Evolutionary conservation across 2,888 invertebrate genomes (phyloP).

Genomic region (Melieria omissa): DNA sequence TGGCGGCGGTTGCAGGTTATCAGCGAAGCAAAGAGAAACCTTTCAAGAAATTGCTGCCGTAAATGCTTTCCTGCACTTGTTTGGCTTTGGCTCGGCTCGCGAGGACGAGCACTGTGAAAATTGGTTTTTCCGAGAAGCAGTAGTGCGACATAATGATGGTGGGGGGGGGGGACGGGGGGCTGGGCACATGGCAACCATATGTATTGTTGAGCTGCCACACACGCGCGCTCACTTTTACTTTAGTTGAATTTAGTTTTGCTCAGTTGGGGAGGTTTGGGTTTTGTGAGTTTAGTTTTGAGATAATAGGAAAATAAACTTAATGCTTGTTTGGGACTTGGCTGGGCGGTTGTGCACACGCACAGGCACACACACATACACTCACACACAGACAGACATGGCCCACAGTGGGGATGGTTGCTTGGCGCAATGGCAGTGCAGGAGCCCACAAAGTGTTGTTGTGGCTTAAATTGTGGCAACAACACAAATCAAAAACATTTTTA

Average conservation of each 20-base stretch:
- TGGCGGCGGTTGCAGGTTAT: background rate
- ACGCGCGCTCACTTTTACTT: background rate
- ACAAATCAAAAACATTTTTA: too few species aligned
- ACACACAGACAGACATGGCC: background rate
- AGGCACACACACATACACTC: constrained; percentile 14
- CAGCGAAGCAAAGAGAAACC: constrained; percentile 23
- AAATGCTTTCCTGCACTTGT: constrained; percentile 2
- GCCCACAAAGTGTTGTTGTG: too few species aligned
- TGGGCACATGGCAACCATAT: background rate
- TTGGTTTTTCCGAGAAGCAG: background rate
- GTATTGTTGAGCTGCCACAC: background rate
- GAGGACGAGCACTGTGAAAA: background rate
- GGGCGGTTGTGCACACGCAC: background rate
- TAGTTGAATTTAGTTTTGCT: too few species aligned
- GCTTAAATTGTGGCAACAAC: too few species aligned
- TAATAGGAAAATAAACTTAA: constrained; percentile 22
- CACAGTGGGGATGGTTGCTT: too few species aligned
- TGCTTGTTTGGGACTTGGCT: constrained; percentile 10
- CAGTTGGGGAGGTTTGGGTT: too few species aligned
- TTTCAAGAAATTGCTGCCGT: constrained; percentile 21
- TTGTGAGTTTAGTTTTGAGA: constrained; percentile 13
- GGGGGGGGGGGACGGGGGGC: background rate
- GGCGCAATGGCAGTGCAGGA: too few species aligned
- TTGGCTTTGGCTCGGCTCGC: background rate
- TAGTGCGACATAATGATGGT: background rate